phyloP scores from a whole-genome alignment of 2,797 vertebrate species.

The Mus spretus region DNA sequence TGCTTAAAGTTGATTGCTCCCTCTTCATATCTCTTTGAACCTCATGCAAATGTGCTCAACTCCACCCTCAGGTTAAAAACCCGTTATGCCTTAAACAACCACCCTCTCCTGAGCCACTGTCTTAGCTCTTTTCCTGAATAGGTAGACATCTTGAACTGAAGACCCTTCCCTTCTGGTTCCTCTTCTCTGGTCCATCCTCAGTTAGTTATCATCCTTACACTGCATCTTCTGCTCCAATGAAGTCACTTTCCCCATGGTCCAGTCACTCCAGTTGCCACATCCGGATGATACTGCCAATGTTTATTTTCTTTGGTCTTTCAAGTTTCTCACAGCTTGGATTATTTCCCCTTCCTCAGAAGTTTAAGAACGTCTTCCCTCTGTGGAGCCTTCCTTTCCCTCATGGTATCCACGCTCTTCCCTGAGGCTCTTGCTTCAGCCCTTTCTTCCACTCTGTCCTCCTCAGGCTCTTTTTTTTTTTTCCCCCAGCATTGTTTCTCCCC shows the following conservation, averaged over 20 bases:
- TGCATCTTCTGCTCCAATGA: neutral
- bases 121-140: neutral
- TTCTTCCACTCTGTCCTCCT: neutral
- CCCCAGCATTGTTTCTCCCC: neutral
- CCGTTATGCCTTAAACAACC: neutral
- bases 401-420: neutral
- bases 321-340: neutral
- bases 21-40: neutral
- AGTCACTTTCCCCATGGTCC: neutral
- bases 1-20: neutral
- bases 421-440: neutral
- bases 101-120: neutral
- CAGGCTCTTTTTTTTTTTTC: no score
- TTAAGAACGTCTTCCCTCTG: neutral
- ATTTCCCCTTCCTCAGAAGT: slow-evolving; percentile 29
- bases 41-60: neutral
- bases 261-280: neutral
- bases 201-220: neutral
- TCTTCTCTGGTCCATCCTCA: neutral
- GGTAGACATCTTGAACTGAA: slow-evolving; percentile 2
- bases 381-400: neutral
- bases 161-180: slow-evolving; percentile 8
- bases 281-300: neutral
- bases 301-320: slow-evolving; percentile 14
- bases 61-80: slow-evolving; percentile 47